A percentile compares a stretch with the other conserved stretches of the same genome.
Conservation (phyloP, 2,888 invertebrate species). For the Petrolisthes cinctipes region DNA sequence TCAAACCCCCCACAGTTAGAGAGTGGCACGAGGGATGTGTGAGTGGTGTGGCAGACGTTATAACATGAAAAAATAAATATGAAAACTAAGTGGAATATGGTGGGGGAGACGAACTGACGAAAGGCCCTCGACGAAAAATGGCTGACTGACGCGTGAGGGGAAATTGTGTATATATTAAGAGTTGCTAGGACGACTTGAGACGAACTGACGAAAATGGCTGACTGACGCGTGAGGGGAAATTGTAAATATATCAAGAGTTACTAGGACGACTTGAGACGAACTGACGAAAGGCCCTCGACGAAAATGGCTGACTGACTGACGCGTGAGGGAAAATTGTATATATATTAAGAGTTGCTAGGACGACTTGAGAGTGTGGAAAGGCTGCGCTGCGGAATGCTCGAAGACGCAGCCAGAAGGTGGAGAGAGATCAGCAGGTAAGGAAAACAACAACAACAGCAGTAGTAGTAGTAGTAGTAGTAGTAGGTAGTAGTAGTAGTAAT, state of each 20-base stretch:
- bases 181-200: not conserved
- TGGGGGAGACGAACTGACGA: conserved; percentile 27
- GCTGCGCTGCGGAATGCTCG: conserved; percentile 53
- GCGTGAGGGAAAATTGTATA: not conserved
- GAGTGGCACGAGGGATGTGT: conserved; percentile 43
- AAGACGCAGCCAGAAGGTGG: conserved; percentile 57
- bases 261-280: conserved; percentile 11
- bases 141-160: conserved; percentile 18
- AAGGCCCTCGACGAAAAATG: conserved; percentile 37
- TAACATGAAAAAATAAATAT: conserved; percentile 22
- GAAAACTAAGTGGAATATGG: conserved; percentile 36
- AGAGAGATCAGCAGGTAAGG: conserved; percentile 59
- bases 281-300: not conserved
- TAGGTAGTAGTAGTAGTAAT: too few species aligned
- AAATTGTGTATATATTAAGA: too few species aligned
- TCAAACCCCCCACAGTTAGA: conserved; percentile 22
- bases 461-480: too few species aligned
- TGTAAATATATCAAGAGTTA: conserved; percentile 11
- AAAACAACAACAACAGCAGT: too few species aligned
- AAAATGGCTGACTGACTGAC: conserved; percentile 61
- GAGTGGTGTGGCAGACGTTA: conserved; percentile 23
- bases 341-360: conserved; percentile 25
- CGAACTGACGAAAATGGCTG: conserved; percentile 28
- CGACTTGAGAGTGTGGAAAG: conserved; percentile 1
- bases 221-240: conserved; percentile 26